Percentiles rank a stretch among this genome's conserved stretches.
Conservation (phyloP, 2,888 invertebrate genomes). For the Apamea anceps region DNA sequence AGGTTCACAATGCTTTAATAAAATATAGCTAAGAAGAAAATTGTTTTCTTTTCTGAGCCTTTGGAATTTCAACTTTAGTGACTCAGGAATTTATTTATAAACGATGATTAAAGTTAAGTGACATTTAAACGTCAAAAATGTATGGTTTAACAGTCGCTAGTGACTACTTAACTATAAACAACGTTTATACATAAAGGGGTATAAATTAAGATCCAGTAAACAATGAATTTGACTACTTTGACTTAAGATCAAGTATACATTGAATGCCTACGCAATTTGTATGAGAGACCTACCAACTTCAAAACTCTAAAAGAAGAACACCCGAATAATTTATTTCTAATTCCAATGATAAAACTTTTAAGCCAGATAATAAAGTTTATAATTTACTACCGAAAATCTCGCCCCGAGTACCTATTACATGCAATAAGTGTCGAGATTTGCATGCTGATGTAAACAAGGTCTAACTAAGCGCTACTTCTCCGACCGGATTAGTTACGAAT, state of each 20-base stretch:
- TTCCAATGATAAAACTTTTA: neutral
- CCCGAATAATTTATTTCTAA: neutral
- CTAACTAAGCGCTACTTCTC: constrained; percentile 43
- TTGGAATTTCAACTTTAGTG: neutral
- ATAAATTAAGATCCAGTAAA: neutral
- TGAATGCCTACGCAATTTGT: neutral
- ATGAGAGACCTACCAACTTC: neutral
- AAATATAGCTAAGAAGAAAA: neutral
- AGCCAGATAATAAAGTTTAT: neutral
- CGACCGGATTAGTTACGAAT: constrained; percentile 19
- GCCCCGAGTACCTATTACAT: neutral
- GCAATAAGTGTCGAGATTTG: constrained; percentile 27
- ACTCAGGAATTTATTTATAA: too few species aligned
- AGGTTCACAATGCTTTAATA: neutral
- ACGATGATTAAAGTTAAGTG: too few species aligned
- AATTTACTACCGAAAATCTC: neutral
- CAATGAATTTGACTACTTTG: neutral
- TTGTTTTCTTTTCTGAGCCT: neutral
- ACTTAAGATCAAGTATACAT: too few species aligned
- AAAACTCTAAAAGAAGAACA: neutral
- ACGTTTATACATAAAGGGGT: too few species aligned
- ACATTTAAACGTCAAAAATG: too few species aligned
- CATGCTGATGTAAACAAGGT: constrained; percentile 45
- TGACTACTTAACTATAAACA: too few species aligned
- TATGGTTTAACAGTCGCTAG: too few species aligned